Base-by-base conservation (phyloP, 2,113 vertebrate species). In the Coreoperca whiteheadi region DNA sequence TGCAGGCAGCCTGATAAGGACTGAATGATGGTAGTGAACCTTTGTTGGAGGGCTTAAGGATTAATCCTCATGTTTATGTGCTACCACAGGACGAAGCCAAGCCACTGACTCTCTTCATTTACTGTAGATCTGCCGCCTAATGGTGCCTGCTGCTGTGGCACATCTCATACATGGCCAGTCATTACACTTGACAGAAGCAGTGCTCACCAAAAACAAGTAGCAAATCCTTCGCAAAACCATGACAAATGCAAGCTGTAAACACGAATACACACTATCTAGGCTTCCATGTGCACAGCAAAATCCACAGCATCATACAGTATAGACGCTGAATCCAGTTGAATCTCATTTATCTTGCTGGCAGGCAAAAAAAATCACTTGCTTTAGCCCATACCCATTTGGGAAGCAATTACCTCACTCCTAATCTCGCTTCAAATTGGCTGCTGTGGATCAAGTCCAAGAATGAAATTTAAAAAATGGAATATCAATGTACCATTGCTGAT, bases 41-140 rank as follows among this genome's bases (percentile, higher is more conserved):
- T 65, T 63, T 66, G 80, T 81, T 81, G 82, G 74, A 77, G 81
- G 74, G 83, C 81, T 91, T 88, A 91, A 60, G 86, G 81, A 93
- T 90, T 92, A 91, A 92, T 93, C 88, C 84, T 73, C 74, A 53
- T 90, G 89, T 92, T 89, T 82, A 87, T 89, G 67, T 85, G 77
- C 79, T 37, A 39, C 74, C 41, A 28, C 77, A 79, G 61, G 89
- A 59, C 23, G 0, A 56, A 88, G 82, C 66, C 82, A 73, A 81
- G 79, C 72, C 59, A 30, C 87, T 53, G 67, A 30, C 82, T 82
- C 73, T 48, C 54, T 79, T 75, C 61, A 37, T 83, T 83, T 65
- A 63, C 73, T 83, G 86, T 77, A 83, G 88, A 79, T 86, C 77
- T 64, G 78, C 80, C 76, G 77, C 81, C 75, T 82, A 87, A 86